These are phyloP conservation scores for Eupithecia centaureata DNA, from an alignment of 2,888 invertebrate genomes.

Conservation along the genomic window DNA sequence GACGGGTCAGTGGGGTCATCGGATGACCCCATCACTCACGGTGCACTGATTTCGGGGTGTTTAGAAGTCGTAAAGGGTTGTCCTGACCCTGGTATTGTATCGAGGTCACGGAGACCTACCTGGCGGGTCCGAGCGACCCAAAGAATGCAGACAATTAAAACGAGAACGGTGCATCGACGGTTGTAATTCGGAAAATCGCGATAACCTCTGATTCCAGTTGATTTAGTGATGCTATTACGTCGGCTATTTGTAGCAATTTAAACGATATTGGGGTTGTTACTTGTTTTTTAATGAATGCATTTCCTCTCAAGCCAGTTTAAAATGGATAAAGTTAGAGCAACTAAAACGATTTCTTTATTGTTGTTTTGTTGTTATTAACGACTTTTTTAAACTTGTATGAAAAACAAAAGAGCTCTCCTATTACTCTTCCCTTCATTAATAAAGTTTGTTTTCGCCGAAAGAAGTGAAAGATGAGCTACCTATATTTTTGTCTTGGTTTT, in stretches of 20 bases:
- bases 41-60: slow-evolving; percentile 79
- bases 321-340: neutral
- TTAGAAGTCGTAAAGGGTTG: slow-evolving; percentile 81
- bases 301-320: slow-evolving; percentile 22
- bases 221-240: slow-evolving; percentile 58
- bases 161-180: slow-evolving; percentile 75
- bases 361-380: slow-evolving; percentile 19
- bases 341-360: slow-evolving; percentile 4
- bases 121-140: slow-evolving; percentile 69
- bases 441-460: neutral
- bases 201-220: slow-evolving; percentile 70
- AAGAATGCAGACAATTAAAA: slow-evolving; percentile 76
- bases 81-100: slow-evolving; percentile 67
- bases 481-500: neutral
- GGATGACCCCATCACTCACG: slow-evolving; percentile 83
- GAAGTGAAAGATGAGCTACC: neutral
- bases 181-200: slow-evolving; percentile 72
- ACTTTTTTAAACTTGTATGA: neutral
- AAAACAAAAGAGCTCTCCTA: neutral
- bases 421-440: neutral
- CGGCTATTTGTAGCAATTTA: slow-evolving; percentile 60
- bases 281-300: slow-evolving; percentile 24
- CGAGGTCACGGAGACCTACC: slow-evolving; percentile 79
- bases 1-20: slow-evolving; percentile 79
- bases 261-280: slow-evolving; percentile 42